phyloP scores from a whole-genome alignment of 2,797 vertebrate genomes.

The Adrianichthys oophorus region DNA sequence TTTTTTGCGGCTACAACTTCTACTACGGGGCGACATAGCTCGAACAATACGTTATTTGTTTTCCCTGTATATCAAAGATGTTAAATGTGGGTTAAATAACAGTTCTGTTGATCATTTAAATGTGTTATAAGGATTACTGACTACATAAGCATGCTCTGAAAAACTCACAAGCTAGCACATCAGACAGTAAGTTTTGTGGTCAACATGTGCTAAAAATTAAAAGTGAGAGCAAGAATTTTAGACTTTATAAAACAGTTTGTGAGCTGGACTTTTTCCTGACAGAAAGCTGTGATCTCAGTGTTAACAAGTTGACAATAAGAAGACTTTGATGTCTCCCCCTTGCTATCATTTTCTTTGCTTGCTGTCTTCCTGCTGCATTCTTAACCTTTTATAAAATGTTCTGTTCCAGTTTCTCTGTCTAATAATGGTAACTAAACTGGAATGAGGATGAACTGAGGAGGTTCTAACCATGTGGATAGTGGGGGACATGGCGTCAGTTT shows the following conservation, averaged over 20 bases:
- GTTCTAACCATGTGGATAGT: slow-evolving; percentile 87
- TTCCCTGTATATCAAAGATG: too few relatives aligned
- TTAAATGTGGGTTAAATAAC: too few relatives aligned
- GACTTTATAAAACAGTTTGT: neutral
- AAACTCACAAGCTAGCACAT: neutral
- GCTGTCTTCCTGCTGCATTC: neutral
- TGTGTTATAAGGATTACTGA: too few relatives aligned
- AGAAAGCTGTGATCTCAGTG: slow-evolving; percentile 1
- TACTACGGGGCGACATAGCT: too few relatives aligned
- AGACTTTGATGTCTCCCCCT: neutral
- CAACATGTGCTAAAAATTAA: neutral
- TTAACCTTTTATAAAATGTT: too few relatives aligned
- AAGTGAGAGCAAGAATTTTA: neutral
- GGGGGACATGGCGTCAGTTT: slow-evolving; percentile 90
- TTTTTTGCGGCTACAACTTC: too few relatives aligned
- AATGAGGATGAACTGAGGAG: neutral
- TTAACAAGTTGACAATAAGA: neutral
- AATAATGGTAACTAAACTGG: neutral
- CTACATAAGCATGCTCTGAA: neutral
- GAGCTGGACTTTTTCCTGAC: neutral
- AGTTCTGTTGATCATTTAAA: too few relatives aligned
- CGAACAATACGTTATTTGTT: too few relatives aligned
- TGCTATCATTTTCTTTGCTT: neutral
- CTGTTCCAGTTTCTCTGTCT: too few relatives aligned
- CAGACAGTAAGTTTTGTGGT: neutral